phyloP scores from a whole-genome alignment of 2,888 invertebrate species.

The Drosophila anomelani region DNA sequence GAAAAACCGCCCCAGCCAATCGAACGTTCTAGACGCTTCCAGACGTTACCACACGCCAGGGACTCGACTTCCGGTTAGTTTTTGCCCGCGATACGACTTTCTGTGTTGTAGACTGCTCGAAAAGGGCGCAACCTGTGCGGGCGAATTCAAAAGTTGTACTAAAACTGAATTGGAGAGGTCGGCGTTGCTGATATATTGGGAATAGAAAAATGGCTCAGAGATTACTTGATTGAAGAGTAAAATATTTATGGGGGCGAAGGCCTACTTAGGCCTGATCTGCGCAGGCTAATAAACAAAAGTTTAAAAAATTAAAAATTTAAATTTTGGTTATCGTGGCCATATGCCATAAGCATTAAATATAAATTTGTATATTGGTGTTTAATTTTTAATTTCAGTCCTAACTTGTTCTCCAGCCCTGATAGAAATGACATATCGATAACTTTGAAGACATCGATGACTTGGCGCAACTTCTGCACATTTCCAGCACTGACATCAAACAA shows the following conservation, averaged over 20 bases:
- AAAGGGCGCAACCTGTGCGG: constrained; percentile 18
- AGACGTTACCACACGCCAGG: constrained; percentile 71
- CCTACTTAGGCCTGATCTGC: no score
- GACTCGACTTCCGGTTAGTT: constrained; percentile 62
- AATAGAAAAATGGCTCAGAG: not conserved
- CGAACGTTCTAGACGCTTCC: constrained; percentile 72
- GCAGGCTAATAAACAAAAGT: no score
- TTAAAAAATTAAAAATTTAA: no score
- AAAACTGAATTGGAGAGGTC: not conserved
- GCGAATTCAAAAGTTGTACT: constrained; percentile 25
- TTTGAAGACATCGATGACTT: not conserved
- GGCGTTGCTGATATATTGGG: no score
- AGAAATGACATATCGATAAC: not conserved
- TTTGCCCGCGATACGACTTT: constrained; percentile 10
- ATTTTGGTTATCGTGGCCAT: no score
- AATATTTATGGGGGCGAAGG: no score
- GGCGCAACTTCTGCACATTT: not conserved
- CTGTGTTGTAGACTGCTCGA: constrained; percentile 12
- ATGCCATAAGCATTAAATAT: no score
- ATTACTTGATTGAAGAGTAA: not conserved
- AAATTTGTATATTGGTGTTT: no score
- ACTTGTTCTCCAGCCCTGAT: not conserved
- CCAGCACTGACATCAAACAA: not conserved
- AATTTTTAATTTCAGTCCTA: no score
- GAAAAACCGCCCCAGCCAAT: constrained; percentile 33